A percentile compares a stretch with the other conserved stretches of the same genome.
Evolutionary conservation across 2,888 invertebrate species (phyloP).

Genomic region (Xylota segnis): DNA sequence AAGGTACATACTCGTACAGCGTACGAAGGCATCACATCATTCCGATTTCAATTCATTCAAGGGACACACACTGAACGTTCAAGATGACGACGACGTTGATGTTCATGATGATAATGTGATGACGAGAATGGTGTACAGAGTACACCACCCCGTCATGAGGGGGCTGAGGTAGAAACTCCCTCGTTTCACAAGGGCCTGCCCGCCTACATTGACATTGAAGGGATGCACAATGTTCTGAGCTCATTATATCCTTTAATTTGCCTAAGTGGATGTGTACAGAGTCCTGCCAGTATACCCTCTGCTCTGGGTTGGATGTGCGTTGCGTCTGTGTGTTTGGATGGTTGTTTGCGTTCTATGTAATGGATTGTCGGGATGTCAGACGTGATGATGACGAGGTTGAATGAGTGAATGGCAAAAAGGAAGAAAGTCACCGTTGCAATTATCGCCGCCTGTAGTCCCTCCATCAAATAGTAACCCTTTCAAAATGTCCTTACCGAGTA

Average conservation of each 20-base stretch:
- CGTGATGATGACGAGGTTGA: slow-evolving; percentile 74
- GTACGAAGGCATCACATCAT: slow-evolving; percentile 60
- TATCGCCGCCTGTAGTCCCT: slow-evolving; percentile 67
- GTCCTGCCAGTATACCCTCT: slow-evolving; percentile 48
- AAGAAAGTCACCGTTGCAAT: slow-evolving; percentile 76
- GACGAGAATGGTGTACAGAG: slow-evolving; percentile 47
- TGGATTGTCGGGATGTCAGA: slow-evolving; percentile 74
- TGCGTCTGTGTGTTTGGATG: slow-evolving; percentile 5
- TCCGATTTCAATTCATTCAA: slow-evolving; percentile 74
- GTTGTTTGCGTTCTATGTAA: slow-evolving; percentile 51
- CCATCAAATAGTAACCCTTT: slow-evolving; percentile 65
- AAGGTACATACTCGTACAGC: neutral
- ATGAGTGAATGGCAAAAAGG: slow-evolving; percentile 71
- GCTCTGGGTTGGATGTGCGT: slow-evolving; percentile 2
- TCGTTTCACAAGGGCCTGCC: slow-evolving; percentile 53
- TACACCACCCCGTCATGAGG: slow-evolving; percentile 30
- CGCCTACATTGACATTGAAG: slow-evolving; percentile 75
- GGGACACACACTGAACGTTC: slow-evolving; percentile 56
- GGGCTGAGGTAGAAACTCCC: slow-evolving; percentile 36
- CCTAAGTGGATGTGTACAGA: slow-evolving; percentile 76
- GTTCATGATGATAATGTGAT: slow-evolving; percentile 72
- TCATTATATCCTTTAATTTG: slow-evolving; percentile 77
- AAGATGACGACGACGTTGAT: slow-evolving; percentile 71
- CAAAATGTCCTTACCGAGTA: slow-evolving; percentile 44
- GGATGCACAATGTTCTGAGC: slow-evolving; percentile 76